Conservation (phyloP, 2,797 vertebrate genomes). For the Xiphophorus birchmanni region DNA sequence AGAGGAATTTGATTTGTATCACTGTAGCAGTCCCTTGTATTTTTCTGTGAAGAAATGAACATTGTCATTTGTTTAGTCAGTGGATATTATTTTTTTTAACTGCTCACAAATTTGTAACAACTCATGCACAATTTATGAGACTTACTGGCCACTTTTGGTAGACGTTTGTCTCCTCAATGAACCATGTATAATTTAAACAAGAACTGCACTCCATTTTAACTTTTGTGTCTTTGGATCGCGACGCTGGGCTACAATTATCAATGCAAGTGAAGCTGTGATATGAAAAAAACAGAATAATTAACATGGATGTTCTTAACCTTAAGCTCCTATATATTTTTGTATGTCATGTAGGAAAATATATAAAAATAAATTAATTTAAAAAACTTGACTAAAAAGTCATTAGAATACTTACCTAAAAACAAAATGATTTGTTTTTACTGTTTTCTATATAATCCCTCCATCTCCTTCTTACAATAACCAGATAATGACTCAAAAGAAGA, state of each 20-base stretch:
- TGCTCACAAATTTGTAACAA: not conserved
- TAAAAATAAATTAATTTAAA: not conserved
- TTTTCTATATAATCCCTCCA: not conserved
- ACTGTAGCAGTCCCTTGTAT: slow-evolving; percentile 53
- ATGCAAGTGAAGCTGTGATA: slow-evolving; percentile 49
- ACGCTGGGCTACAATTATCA: slow-evolving; percentile 51
- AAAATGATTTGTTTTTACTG: not conserved
- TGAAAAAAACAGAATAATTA: slow-evolving; percentile 3
- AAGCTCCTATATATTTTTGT: not conserved
- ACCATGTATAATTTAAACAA: slow-evolving; percentile 68
- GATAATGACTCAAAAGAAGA: not conserved
- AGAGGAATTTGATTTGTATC: slow-evolving; percentile 21
- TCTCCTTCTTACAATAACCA: not conserved
- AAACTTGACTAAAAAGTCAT: not conserved
- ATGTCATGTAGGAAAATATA: not conserved
- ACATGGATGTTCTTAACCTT: not conserved
- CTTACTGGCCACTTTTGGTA: slow-evolving; percentile 33
- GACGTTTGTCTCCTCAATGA: slow-evolving; percentile 36
- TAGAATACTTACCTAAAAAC: not conserved
- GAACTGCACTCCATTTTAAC: slow-evolving; percentile 15
- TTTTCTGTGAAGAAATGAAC: slow-evolving; percentile 34
- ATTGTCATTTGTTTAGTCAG: not conserved
- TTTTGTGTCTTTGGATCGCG: not conserved
- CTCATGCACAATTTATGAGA: not conserved
- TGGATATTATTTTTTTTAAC: not conserved